Percentiles rank a stretch among this genome's conserved stretches.
Evolutionary conservation across 2,888 invertebrate species (phyloP).

Genomic region (Gari tellinella): DNA sequence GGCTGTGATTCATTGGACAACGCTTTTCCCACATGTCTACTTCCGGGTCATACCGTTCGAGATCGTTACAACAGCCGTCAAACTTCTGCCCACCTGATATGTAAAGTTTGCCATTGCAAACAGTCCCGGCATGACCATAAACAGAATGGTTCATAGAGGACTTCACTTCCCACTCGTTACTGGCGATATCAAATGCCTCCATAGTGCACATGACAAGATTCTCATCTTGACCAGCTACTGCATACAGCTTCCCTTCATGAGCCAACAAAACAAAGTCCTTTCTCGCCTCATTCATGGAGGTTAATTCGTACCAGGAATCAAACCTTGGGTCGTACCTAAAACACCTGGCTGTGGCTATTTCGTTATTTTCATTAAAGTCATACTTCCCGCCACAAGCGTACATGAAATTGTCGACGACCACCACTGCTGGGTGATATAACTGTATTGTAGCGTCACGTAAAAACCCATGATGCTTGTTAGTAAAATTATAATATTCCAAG

Average conservation of each 20-base stretch:
- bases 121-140: conserved; percentile 81
- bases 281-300: conserved; percentile 83
- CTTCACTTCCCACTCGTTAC: conserved; percentile 82
- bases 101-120: conserved; percentile 77
- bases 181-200: conserved; percentile 80
- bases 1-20: conserved; percentile 75
- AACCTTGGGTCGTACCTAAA: conserved; percentile 83
- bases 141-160: conserved; percentile 78
- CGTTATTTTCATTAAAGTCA: conserved; percentile 81
- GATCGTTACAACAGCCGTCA: conserved; percentile 79
- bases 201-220: conserved; percentile 83
- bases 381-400: conserved; percentile 84
- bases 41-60: conserved; percentile 76
- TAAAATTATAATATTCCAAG: conserved; percentile 81
- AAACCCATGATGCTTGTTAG: conserved; percentile 77
- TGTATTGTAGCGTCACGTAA: conserved; percentile 80
- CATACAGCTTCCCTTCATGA: conserved; percentile 74
- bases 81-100: conserved; percentile 83
- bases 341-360: conserved; percentile 83
- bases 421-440: conserved; percentile 82
- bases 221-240: conserved; percentile 83
- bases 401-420: conserved; percentile 83
- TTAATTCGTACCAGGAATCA: conserved; percentile 82
- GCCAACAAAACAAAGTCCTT: conserved; percentile 82
- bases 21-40: conserved; percentile 79